Base-by-base conservation (phyloP, 2,113 vertebrate genomes). In the Xiphias gladius region DNA sequence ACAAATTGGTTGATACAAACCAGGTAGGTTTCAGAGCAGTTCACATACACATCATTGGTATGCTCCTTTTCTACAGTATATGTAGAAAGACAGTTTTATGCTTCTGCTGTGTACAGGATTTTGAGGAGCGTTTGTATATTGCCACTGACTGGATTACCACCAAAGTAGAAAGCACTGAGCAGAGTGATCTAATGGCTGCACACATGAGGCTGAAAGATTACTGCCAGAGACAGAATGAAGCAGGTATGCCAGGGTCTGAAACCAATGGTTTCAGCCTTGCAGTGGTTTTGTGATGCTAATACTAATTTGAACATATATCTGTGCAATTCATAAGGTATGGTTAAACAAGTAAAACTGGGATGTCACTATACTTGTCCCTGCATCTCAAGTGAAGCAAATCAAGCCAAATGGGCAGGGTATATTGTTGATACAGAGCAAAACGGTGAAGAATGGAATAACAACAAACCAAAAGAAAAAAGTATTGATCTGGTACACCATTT, bases 91-190 rank as follows among this genome's bases (percentile, higher is more conserved):
- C 2, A 3, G 10, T 32, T 55, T 61, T 1, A n/a, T 65, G 39
- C 28, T 57, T 64, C 39, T 79, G n/a, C 46, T 67, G 17, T 46
- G 0, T 67, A 16, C 55, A 92, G 91, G 75, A 26, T 1, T 91
- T 79, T 65, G 87, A 92, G 72, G 41, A 69, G 74, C 93, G 89
- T 17, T 1, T 2, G 10, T 94, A 90, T 24, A 54, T 19, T 0
- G n/a, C 28, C 2, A 80, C 71, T 30, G n/a, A 22, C 14, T 94
- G 93, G 94, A 67, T 91, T 0, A 88, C 71, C 24, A 93, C 88
- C 46, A 54, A 46, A 2, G 0, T 91, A 7, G 43, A 26, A 0
- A 8, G 59, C 17, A 13, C 7, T 4, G 0, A 0, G 3, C 1
- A 5, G 13, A 13, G 2, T 37, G 26, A 82, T 72, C 0, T 88